Evolutionary conservation across 2,113 vertebrate species (phyloP).

Genomic region (Odontesthes bonariensis): DNA sequence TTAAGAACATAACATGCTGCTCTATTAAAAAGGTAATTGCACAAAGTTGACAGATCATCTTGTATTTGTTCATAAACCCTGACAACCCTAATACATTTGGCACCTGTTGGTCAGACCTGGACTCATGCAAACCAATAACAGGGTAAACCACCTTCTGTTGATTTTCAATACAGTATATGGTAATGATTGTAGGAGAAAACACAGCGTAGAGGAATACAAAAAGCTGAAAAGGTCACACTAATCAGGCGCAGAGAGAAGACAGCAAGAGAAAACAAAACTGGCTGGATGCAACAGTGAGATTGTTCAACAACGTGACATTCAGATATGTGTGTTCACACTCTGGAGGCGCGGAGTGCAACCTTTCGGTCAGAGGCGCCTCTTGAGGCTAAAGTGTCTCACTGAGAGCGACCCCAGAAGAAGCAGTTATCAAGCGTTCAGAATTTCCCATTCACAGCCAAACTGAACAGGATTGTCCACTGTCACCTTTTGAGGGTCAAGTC

Average conservation of each 20-base stretch:
- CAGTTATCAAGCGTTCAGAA: not conserved
- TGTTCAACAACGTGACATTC: slow-evolving; percentile 21
- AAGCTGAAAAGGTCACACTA: slow-evolving; percentile 54
- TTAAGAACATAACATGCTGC: slow-evolving; percentile 20
- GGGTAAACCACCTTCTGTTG: not conserved
- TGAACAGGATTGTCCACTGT: not conserved
- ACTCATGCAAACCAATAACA: not conserved
- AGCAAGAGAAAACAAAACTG: not conserved
- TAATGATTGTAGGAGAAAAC: slow-evolving; percentile 38
- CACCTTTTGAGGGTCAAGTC: not conserved
- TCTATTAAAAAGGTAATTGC: slow-evolving; percentile 41
- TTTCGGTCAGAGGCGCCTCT: slow-evolving; percentile 16
- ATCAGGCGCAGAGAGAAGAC: slow-evolving; percentile 33
- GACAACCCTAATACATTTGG: slow-evolving; percentile 9
- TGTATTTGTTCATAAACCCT: slow-evolving; percentile 30
- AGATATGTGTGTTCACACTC: slow-evolving; percentile 20
- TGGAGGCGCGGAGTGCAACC: not conserved
- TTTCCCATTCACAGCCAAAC: not conserved
- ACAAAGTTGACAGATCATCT: slow-evolving; percentile 23
- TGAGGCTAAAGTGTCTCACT: not conserved
- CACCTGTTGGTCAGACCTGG: slow-evolving; percentile 56
- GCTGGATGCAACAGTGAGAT: slow-evolving; percentile 12
- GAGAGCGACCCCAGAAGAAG: slow-evolving; percentile 1
- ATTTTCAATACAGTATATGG: slow-evolving; percentile 19
- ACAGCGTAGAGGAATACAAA: slow-evolving; percentile 19